These are phyloP conservation scores for Schizopygopsis malacanthus DNA, from an alignment of 2,797 vertebrate species.

Conservation along the genomic window DNA sequence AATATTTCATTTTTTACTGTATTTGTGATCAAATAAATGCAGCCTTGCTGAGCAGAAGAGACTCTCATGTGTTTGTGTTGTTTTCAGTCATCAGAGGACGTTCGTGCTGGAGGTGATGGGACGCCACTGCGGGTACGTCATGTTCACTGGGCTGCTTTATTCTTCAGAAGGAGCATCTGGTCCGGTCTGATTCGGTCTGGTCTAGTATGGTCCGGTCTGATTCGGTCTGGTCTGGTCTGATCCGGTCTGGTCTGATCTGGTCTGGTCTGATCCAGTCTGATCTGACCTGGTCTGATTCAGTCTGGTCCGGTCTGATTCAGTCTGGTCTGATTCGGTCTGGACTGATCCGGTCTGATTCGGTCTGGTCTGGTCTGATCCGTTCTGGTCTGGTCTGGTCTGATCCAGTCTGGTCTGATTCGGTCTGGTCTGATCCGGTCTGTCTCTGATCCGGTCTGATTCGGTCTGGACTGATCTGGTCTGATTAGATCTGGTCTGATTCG, in stretches of 20 bases:
- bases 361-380: background rate
- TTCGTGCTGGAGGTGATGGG: conserved; percentile 98
- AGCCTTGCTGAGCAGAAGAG: background rate
- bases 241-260: background rate
- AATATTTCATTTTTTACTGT: background rate
- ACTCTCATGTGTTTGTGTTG: conserved; percentile 1
- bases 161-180: background rate
- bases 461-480: background rate
- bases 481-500: background rate
- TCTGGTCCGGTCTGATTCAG: background rate
- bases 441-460: background rate
- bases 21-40: background rate
- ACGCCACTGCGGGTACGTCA: conserved; percentile 91
- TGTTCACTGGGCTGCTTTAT: background rate
- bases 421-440: background rate
- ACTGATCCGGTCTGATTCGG: background rate
- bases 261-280: background rate
- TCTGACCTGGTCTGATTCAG: background rate
- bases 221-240: background rate
- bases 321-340: background rate
- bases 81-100: conserved; percentile 91
- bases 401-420: background rate
- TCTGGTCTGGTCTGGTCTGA: too few species aligned
- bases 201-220: background rate
- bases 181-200: background rate